phyloP scores from a whole-genome alignment of 2,113 vertebrate species.

The Diglossa brunneiventris region DNA sequence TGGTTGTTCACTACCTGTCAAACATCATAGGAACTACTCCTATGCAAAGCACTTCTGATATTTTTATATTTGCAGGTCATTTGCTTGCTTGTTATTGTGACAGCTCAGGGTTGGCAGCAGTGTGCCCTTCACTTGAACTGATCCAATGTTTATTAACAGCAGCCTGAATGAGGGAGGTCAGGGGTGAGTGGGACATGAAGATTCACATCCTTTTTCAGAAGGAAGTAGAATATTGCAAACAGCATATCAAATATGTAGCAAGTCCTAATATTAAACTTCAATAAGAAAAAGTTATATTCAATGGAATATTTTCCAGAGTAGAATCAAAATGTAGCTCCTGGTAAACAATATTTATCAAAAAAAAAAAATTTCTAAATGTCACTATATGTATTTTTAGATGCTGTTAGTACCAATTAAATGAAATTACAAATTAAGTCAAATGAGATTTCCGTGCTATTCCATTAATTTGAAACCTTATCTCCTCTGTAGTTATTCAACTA shows the following conservation, averaged over 20 bases:
- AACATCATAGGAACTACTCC: not conserved
- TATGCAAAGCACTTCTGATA: not conserved
- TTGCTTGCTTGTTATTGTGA: not conserved
- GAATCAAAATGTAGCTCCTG: not conserved
- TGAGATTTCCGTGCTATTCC: not conserved
- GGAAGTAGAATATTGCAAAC: not conserved
- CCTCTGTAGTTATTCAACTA: not conserved
- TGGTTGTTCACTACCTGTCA: not conserved
- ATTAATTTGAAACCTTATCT: not conserved
- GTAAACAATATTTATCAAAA: not conserved
- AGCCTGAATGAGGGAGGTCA: not conserved
- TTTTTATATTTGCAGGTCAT: not conserved
- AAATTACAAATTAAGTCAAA: not conserved
- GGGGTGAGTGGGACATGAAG: not conserved
- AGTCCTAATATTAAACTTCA: not conserved
- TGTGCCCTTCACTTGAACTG: not conserved
- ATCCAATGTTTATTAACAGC: not conserved
- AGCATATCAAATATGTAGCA: not conserved
- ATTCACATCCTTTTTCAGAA: not conserved
- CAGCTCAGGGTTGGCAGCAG: not conserved
- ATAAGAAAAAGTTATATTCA: not conserved
- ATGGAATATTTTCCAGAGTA: not conserved
- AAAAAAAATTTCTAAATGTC: not conserved
- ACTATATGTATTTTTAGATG: not conserved
- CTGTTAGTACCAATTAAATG: not conserved